These are phyloP conservation scores for Pomacea canaliculata DNA, from an alignment of 2,888 invertebrate species.

Conservation along the genomic window DNA sequence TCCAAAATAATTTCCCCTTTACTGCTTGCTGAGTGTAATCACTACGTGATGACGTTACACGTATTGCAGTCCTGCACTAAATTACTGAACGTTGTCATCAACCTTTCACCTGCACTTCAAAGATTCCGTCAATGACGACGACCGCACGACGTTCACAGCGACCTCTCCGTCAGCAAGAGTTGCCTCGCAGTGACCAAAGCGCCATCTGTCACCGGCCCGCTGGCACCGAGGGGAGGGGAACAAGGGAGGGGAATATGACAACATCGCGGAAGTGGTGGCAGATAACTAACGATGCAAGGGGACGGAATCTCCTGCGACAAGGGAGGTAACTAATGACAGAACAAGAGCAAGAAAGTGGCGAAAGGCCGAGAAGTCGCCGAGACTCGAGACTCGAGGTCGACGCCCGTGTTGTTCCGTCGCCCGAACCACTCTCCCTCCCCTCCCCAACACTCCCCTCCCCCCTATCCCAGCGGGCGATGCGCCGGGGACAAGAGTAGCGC, in stretches of 20 bases:
- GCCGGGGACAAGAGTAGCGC: neutral
- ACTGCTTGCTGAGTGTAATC: too few relatives aligned
- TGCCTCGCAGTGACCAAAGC: neutral
- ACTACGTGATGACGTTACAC: too few relatives aligned
- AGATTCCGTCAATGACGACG: too few relatives aligned
- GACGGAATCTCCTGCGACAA: too few relatives aligned
- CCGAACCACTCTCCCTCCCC: neutral
- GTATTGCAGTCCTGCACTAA: too few relatives aligned
- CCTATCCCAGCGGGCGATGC: neutral
- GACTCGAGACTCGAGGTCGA: neutral
- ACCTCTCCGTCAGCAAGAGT: neutral
- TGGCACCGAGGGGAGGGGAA: neutral
- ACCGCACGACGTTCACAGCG: too few relatives aligned
- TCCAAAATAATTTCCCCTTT: too few relatives aligned
- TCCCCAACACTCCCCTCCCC: neutral
- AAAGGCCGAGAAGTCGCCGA: conserved; percentile 5
- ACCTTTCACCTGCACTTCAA: too few relatives aligned
- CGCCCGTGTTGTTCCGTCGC: neutral
- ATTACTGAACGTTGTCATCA: too few relatives aligned
- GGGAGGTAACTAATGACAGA: conserved; percentile 19
- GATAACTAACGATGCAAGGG: too few relatives aligned
- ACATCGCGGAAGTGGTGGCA: conserved; percentile 2
- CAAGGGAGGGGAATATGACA: conserved; percentile 7
- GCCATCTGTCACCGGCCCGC: conserved; percentile 11
- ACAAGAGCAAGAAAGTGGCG: conserved; percentile 1